Evolutionary conservation across 2,888 invertebrate genomes (phyloP).

Genomic region (Eupithecia vulgata): DNA sequence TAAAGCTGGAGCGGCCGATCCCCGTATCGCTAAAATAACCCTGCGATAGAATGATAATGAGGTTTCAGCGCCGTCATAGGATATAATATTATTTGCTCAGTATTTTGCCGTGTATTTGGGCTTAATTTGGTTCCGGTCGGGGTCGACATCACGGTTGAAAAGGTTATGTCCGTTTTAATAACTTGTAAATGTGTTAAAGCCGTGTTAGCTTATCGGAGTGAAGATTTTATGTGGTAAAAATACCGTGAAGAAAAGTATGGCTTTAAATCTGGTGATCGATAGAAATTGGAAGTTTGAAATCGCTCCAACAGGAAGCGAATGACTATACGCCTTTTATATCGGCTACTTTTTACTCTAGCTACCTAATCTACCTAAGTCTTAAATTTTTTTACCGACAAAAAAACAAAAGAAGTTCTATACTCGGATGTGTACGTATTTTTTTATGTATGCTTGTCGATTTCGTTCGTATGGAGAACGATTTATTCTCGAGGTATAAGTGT

Average conservation of each 20-base stretch:
- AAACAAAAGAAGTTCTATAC: too few relatives aligned
- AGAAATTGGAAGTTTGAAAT: too few relatives aligned
- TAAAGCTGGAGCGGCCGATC: slow-evolving; percentile 48
- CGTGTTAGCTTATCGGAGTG: background rate
- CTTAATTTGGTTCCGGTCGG: slow-evolving; percentile 26
- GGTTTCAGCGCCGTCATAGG: slow-evolving; percentile 30
- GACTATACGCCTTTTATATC: background rate
- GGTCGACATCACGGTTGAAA: slow-evolving; percentile 1
- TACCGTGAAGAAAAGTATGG: background rate
- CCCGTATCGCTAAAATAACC: slow-evolving; percentile 29
- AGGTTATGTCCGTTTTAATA: background rate
- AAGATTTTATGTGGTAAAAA: background rate
- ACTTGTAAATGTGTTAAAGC: background rate
- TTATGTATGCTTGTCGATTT: too few relatives aligned
- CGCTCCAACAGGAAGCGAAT: background rate
- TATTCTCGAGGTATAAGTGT: too few relatives aligned
- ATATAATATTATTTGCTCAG: slow-evolving; percentile 26
- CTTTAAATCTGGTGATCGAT: background rate
- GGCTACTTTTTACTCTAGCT: background rate
- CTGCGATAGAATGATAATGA: slow-evolving; percentile 29
- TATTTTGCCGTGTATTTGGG: slow-evolving; percentile 20
- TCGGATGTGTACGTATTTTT: too few relatives aligned
- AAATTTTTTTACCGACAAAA: background rate
- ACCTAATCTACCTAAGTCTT: background rate
- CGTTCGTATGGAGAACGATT: too few relatives aligned